These are phyloP conservation scores for Spea hammondii DNA, from an alignment of 2,797 vertebrate genomes.

Conservation along the genomic window DNA sequence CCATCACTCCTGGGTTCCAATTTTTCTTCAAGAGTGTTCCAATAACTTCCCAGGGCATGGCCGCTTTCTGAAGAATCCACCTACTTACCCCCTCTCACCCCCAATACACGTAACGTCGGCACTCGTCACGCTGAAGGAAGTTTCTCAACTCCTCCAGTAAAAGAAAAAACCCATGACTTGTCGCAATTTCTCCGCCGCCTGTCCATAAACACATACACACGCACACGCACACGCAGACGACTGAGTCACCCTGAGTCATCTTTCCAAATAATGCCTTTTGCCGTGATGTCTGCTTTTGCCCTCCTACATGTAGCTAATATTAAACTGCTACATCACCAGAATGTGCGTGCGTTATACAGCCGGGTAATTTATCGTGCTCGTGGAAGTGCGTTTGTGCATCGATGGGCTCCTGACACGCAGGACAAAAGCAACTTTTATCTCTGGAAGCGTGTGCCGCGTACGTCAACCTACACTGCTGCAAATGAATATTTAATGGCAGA, in stretches of 20 bases:
- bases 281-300: slow-evolving; percentile 26
- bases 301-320: slow-evolving; percentile 42
- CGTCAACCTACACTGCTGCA: background rate
- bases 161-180: background rate
- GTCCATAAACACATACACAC: slow-evolving; percentile 3
- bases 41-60: too few relatives aligned
- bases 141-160: slow-evolving; percentile 22
- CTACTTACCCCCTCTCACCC: too few relatives aligned
- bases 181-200: slow-evolving; percentile 13
- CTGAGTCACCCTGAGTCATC: slow-evolving; percentile 35
- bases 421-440: background rate
- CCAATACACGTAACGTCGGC: too few relatives aligned
- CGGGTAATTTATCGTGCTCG: background rate
- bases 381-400: slow-evolving; percentile 3
- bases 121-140: background rate
- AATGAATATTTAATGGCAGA: background rate
- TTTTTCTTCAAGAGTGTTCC: too few relatives aligned
- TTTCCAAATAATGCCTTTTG: slow-evolving; percentile 28
- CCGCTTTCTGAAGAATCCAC: too few relatives aligned
- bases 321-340: slow-evolving; percentile 20
- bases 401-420: background rate
- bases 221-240: slow-evolving; percentile 1
- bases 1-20: too few relatives aligned
- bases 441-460: background rate
- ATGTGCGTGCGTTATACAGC: slow-evolving; percentile 10